Evolutionary conservation across 1,140 invertebrate genomes (phyloP).

Genomic region (fruit fly (Drosophila melanogaster)): DNA sequence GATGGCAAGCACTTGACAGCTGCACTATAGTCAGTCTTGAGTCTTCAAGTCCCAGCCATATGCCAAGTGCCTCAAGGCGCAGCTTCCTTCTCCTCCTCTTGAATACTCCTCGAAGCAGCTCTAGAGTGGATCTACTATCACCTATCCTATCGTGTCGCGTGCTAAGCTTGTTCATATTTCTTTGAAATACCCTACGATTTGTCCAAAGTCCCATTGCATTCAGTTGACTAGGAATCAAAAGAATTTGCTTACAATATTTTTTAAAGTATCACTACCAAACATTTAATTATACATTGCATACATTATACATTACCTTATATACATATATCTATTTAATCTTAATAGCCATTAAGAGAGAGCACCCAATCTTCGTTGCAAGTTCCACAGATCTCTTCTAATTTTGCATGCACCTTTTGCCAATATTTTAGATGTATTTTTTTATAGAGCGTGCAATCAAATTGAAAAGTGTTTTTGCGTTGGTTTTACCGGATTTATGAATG

Average conservation of each 20-base stretch:
- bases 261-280: neutral
- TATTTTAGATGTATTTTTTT: constrained; percentile 42
- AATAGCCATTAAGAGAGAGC: neutral
- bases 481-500: constrained; percentile 83
- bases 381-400: constrained; percentile 9
- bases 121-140: constrained; percentile 69
- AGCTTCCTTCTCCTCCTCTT: constrained; percentile 39
- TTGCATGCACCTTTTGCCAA: constrained; percentile 41
- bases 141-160: constrained; percentile 64
- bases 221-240: too few species aligned
- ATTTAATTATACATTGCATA: too few species aligned
- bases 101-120: neutral
- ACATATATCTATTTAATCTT: too few species aligned
- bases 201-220: neutral
- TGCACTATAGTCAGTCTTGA: constrained; percentile 35
- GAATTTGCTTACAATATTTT: neutral
- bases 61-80: constrained; percentile 72
- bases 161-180: constrained; percentile 69
- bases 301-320: too few species aligned
- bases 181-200: constrained; percentile 38
- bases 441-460: constrained; percentile 79
- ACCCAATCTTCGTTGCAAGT: neutral
- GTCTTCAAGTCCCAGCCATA: constrained; percentile 38
- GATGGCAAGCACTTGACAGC: constrained; percentile 69
- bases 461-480: constrained; percentile 77